Conservation (phyloP, 2,797 vertebrate species). For the Fistularia commersonii region DNA sequence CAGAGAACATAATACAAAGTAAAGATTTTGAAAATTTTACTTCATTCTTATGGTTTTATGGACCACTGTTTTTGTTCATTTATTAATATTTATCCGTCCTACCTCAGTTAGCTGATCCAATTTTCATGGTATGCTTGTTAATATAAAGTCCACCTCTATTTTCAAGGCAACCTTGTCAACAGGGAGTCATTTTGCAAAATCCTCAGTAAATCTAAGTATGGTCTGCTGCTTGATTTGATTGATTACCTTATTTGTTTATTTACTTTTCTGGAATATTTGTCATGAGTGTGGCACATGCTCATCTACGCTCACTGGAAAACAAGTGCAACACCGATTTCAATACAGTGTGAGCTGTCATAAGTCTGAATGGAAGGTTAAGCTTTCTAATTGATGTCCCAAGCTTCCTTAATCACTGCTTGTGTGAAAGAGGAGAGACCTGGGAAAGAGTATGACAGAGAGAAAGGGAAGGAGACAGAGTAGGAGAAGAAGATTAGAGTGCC, state of each 20-base stretch:
- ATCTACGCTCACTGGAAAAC: neutral
- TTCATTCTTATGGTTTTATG: too few species aligned
- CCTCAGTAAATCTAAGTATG: neutral
- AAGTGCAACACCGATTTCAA: slow-evolving; percentile 8
- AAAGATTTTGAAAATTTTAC: too few species aligned
- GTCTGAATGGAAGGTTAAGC: slow-evolving; percentile 57
- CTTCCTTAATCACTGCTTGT: slow-evolving; percentile 53
- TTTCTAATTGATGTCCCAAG: slow-evolving; percentile 68
- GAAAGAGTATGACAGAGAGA: slow-evolving; percentile 28
- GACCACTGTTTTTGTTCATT: too few species aligned
- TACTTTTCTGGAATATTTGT: neutral
- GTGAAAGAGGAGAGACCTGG: slow-evolving; percentile 46
- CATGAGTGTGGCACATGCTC: neutral
- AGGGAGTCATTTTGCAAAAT: neutral
- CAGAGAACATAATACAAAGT: too few species aligned
- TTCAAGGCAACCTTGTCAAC: neutral
- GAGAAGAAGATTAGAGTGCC: slow-evolving; percentile 66
- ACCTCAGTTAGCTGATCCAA: neutral
- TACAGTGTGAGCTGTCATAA: slow-evolving; percentile 32
- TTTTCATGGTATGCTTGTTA: neutral
- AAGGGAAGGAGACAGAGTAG: slow-evolving; percentile 26
- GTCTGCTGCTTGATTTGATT: neutral
- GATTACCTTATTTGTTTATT: neutral
- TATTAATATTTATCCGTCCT: too few species aligned
- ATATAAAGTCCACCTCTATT: neutral